phyloP scores from a whole-genome alignment of 2,113 vertebrate species.

The Oostethus manadensis region DNA sequence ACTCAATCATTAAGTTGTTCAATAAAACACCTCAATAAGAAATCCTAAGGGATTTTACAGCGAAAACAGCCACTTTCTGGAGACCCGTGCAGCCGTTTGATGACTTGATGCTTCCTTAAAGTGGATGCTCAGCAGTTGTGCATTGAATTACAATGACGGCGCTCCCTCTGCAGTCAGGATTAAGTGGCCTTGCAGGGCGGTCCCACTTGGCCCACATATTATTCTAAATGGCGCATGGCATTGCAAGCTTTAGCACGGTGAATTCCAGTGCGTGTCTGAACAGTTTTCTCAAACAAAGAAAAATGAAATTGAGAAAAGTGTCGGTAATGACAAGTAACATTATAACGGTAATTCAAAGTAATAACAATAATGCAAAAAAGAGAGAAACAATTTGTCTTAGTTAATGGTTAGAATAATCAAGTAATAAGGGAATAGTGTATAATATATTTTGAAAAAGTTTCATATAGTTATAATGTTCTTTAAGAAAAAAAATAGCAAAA shows the following conservation, averaged over 20 bases:
- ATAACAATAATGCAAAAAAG: too few species aligned
- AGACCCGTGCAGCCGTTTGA: constrained; percentile 9
- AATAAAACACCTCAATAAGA: too few species aligned
- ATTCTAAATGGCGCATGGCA: constrained; percentile 15
- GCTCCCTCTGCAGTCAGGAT: constrained; percentile 44
- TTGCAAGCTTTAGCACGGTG: not conserved
- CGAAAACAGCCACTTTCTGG: not conserved
- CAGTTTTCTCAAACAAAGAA: not conserved
- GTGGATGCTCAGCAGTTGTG: constrained; percentile 39
- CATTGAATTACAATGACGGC: constrained; percentile 54
- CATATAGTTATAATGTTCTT: too few species aligned
- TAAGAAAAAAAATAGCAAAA: too few species aligned
- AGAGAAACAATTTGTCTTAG: too few species aligned
- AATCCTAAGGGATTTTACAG: too few species aligned
- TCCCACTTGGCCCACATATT: constrained; percentile 18
- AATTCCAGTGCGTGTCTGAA: constrained; percentile 2
- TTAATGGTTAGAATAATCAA: too few species aligned
- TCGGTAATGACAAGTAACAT: too few species aligned
- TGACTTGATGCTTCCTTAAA: constrained; percentile 41
- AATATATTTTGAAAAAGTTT: too few species aligned
- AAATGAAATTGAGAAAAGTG: too few species aligned
- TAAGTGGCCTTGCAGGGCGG: constrained; percentile 32
- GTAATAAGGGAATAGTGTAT: too few species aligned
- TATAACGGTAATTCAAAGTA: too few species aligned
- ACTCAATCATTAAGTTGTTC: not conserved